A percentile compares a stretch with the other conserved stretches of the same genome.
These are phyloP conservation scores for Eucidaris tribuloides DNA, from an alignment of 35 echinoderm and acorn worm genomes.

Conservation along the genomic window DNA sequence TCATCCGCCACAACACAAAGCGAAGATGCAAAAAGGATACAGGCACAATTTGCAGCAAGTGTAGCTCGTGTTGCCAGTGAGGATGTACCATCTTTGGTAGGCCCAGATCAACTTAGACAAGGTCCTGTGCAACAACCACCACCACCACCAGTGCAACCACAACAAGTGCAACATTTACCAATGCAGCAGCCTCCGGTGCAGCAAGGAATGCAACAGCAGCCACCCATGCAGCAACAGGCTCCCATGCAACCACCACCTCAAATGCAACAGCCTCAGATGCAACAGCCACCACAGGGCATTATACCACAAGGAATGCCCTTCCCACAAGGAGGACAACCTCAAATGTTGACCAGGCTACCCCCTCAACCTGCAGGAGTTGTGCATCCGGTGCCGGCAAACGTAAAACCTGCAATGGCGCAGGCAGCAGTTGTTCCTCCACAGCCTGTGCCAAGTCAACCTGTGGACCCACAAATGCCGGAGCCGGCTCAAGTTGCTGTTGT, in stretches of 20 bases:
- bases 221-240: not conserved
- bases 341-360: too few species aligned
- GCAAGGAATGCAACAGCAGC: not conserved
- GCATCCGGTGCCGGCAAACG: too few species aligned
- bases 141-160: not conserved
- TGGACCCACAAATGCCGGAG: not conserved
- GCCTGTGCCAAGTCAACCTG: slow-evolving; percentile 1
- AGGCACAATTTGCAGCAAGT: slow-evolving; percentile 15
- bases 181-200: not conserved
- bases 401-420: not conserved
- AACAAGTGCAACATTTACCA: not conserved
- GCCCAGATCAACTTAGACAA: not conserved
- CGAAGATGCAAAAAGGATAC: slow-evolving; percentile 18
- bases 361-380: too few species aligned
- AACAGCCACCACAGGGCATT: not conserved
- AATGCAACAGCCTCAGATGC: not conserved
- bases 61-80: not conserved
- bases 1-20: not conserved
- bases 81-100: not conserved
- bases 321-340: too few species aligned
- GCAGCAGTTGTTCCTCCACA: too few species aligned
- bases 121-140: not conserved
- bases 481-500: not conserved
- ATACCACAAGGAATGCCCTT: too few species aligned
- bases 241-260: not conserved